phyloP scores from a whole-genome alignment of 2,888 invertebrate species.

The Cosmia pyralina region DNA sequence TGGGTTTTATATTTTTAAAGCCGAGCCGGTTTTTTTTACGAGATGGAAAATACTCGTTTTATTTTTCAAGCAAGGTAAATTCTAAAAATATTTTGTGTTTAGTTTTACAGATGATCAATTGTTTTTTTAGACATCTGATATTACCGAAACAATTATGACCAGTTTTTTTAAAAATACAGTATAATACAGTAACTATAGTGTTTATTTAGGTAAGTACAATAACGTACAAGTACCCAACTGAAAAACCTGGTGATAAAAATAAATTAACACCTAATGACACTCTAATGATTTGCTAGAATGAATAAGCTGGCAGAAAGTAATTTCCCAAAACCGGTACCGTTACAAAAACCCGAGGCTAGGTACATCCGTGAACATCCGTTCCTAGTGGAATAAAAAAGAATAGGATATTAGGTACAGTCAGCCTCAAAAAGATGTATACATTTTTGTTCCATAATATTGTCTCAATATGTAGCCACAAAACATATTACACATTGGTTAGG shows the following conservation, averaged over 20 bases:
- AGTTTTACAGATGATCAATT: neutral
- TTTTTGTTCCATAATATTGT: neutral
- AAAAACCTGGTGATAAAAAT: neutral
- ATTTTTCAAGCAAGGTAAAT: neutral
- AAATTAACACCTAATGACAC: constrained; percentile 1
- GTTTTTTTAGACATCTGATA: neutral
- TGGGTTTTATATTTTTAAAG: constrained; percentile 15
- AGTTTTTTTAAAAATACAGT: no score
- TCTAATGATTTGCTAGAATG: neutral
- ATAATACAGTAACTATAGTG: no score
- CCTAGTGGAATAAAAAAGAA: neutral
- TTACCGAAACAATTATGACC: neutral
- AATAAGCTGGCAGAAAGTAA: neutral
- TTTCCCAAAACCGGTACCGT: neutral
- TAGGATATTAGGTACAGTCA: neutral
- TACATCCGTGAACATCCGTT: neutral
- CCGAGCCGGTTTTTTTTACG: no score
- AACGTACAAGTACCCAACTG: neutral
- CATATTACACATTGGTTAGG: neutral
- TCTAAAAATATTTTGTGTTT: neutral
- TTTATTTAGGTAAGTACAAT: neutral
- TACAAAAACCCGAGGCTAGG: neutral
- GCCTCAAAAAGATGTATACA: neutral
- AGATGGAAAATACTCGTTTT: neutral
- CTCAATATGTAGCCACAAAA: neutral